A percentile compares a stretch with the other conserved stretches of the same genome.
Conservation (phyloP, 2,888 invertebrate genomes). For the Camponotus fellah region DNA sequence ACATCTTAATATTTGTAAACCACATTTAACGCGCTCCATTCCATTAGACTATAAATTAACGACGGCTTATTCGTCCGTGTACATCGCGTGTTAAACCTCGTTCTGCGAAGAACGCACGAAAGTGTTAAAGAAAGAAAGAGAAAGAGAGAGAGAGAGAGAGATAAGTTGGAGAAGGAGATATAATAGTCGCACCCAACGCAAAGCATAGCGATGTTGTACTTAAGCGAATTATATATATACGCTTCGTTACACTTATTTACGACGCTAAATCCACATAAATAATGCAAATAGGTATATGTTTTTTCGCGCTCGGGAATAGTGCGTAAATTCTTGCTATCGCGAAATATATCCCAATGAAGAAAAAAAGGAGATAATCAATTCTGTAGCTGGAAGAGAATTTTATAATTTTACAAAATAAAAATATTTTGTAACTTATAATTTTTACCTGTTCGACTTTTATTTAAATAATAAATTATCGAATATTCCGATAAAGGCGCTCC, state of each 20-base stretch:
- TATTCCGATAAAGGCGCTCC: neutral
- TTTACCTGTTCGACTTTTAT: neutral
- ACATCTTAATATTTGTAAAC: constrained; percentile 17
- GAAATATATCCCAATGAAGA: constrained; percentile 54
- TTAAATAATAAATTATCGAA: constrained; percentile 1
- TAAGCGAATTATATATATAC: constrained; percentile 65
- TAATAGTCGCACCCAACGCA: constrained; percentile 49
- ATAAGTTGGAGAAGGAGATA: neutral
- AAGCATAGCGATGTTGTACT: constrained; percentile 54
- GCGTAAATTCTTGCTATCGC: constrained; percentile 65
- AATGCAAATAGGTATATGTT: constrained; percentile 65
- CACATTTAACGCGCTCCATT: constrained; percentile 27
- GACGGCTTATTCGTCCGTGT: constrained; percentile 12
- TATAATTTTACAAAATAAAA: neutral
- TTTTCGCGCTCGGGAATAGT: constrained; percentile 55
- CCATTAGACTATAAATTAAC: constrained; percentile 60
- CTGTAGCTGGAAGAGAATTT: constrained; percentile 3
- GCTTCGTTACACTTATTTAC: constrained; percentile 74
- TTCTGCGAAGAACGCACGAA: neutral
- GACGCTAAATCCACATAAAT: constrained; percentile 68
- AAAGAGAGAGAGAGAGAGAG: neutral
- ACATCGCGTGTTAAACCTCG: constrained; percentile 56
- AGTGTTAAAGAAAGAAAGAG: neutral
- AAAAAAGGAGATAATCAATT: constrained; percentile 56
- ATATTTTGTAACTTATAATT: neutral